Percentiles rank a stretch among this genome's conserved stretches.
phyloP scores from a whole-genome alignment of 2,113 vertebrate species.

The Brachyhypopomus occidentalis region DNA sequence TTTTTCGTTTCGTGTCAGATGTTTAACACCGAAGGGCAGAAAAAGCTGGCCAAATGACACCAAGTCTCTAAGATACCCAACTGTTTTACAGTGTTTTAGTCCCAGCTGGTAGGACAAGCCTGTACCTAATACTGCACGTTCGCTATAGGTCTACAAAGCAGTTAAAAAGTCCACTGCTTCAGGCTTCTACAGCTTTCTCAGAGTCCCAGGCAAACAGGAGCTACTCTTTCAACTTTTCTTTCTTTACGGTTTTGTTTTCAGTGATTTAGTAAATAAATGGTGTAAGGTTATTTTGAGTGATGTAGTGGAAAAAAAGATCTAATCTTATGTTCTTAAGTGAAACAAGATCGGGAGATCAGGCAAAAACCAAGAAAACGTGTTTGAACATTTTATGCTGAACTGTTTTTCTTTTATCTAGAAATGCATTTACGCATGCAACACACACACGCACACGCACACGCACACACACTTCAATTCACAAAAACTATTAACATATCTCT shows the following conservation, averaged over 20 bases:
- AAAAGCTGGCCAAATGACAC: neutral
- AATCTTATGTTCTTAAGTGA: no score
- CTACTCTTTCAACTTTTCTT: neutral
- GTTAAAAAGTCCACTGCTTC: neutral
- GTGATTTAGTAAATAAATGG: neutral
- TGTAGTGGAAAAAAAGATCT: neutral
- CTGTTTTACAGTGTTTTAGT: no score
- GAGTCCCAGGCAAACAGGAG: neutral
- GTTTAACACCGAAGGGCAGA: neutral
- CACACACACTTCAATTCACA: conserved; percentile 28
- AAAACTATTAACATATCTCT: conserved; percentile 42
- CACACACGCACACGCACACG: no score
- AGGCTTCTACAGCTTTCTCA: neutral
- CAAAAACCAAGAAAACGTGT: no score
- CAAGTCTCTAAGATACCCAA: no score
- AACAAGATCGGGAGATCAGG: no score
- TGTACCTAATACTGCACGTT: neutral
- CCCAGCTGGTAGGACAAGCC: no score
- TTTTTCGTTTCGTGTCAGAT: neutral
- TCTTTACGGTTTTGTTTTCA: no score
- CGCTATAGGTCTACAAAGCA: neutral
- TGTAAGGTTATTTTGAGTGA: neutral
- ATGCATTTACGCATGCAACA: no score
- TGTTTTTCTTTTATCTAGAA: no score
- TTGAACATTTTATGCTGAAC: no score